Conservation (phyloP, 2,113 vertebrate species). For the Thymallus thymallus region DNA sequence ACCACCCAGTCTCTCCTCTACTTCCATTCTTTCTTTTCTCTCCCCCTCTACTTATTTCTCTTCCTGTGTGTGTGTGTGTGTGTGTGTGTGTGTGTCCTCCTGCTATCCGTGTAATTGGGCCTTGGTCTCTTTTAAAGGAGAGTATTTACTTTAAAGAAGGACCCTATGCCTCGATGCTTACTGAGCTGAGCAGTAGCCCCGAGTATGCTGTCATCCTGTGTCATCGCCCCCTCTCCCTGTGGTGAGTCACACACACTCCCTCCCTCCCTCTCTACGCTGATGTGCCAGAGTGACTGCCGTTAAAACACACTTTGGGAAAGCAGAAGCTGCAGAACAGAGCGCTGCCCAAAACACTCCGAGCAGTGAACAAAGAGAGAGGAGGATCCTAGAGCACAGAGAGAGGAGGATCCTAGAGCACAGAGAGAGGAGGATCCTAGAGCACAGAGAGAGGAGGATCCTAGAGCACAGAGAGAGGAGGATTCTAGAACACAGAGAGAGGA, state of each 20-base stretch:
- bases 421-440: too few relatives aligned
- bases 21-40: not conserved
- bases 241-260: conserved; percentile 3
- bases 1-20: not conserved
- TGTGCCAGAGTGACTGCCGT: not conserved
- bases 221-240: not conserved
- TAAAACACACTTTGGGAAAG: not conserved
- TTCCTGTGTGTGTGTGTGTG: too few relatives aligned
- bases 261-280: not conserved
- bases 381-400: too few relatives aligned
- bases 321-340: not conserved
- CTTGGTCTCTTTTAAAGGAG: too few relatives aligned
- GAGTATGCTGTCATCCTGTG: not conserved
- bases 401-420: too few relatives aligned
- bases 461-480: too few relatives aligned
- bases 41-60: not conserved
- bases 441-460: too few relatives aligned
- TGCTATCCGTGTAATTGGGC: too few relatives aligned
- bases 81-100: too few relatives aligned
- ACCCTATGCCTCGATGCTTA: not conserved
- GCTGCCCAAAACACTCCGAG: not conserved
- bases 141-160: not conserved
- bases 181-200: not conserved
- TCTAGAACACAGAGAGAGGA: too few relatives aligned
- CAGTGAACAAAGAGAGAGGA: not conserved